Evolutionary conservation across 2,113 vertebrate species (phyloP), one percentile per base, ranked within the genome.

Genomic region (Larimichthys polyactis): DNA sequence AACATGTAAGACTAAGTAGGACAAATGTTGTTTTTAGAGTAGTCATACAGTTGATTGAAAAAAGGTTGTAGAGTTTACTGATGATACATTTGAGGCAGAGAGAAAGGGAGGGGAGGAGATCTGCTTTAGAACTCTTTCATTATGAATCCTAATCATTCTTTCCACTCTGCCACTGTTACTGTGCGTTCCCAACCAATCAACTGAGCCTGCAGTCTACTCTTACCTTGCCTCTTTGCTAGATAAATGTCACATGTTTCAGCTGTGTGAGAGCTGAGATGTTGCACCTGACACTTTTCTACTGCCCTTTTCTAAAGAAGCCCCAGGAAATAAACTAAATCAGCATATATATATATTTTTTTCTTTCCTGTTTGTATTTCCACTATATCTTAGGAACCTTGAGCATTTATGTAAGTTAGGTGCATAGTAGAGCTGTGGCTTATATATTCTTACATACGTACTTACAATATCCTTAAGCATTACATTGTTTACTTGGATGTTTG

Each of bases 1-100:
- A 71, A 77, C 54, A 17, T 57, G 14, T 20, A 6, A 9, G 24
- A 52, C 16, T 20, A 32, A 65, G 44, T 20, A 36, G 27, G 57
- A 70, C 17, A 43, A 16, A 6, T 22, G 19, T 16, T 64, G n/a
- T 29, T 57, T 32, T 51, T 59, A 22, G 19, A 24, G 43, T 40
- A 17, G 24, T 52, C 60, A 52, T 22, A 22, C 9, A 83, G 46
- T 32, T 32, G 69, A 67, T 22, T 59, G 54, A 46, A 62, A 81
- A 36, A 2, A 8, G 20, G n/a, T 54, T 69, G 22, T 19, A 24
- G 19, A 69, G 44, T 60, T 68, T n/a, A 63, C 48, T 36, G 57
- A 36, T 27, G n/a, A 60, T 24, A 32, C 15, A 58, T 64, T 24
- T 24, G 5, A 77, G 51, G 49, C 7, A 3, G 24, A 27, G 7